Conservation (phyloP, 2,113 vertebrate species). For the Astur gentilis region DNA sequence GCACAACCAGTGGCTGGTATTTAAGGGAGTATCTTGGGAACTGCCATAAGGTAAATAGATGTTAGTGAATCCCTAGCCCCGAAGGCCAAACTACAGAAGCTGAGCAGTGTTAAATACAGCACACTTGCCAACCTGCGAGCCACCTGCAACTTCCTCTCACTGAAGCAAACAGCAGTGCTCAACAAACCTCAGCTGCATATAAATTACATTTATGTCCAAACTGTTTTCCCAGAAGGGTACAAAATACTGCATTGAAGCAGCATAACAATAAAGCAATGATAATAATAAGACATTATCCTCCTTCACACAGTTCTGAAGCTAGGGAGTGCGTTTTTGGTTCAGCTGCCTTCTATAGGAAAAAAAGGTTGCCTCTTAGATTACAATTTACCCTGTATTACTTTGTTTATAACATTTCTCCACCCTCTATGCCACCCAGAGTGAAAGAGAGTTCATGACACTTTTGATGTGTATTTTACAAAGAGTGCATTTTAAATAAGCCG, state of each 20-base stretch:
- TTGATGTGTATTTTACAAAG: slow-evolving; percentile 56
- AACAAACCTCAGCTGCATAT: background rate
- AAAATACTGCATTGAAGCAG: background rate
- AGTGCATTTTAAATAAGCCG: slow-evolving; percentile 19
- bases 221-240: slow-evolving; percentile 28
- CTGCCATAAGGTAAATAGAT: slow-evolving; percentile 37
- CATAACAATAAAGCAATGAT: background rate
- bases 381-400: slow-evolving; percentile 6
- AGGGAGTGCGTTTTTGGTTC: background rate
- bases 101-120: background rate
- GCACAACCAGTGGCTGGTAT: background rate
- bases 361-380: background rate
- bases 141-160: slow-evolving; percentile 19
- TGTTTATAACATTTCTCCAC: slow-evolving; percentile 33
- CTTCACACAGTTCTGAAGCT: background rate
- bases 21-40: slow-evolving; percentile 43
- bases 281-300: background rate
- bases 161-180: background rate
- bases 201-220: background rate
- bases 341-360: background rate
- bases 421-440: slow-evolving; percentile 32
- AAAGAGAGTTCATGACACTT: slow-evolving; percentile 56
- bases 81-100: slow-evolving; percentile 1
- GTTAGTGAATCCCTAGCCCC: background rate
- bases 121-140: background rate